Evolutionary conservation across 2,113 vertebrate genomes (phyloP).

Genomic region (Ciconia maguari): DNA sequence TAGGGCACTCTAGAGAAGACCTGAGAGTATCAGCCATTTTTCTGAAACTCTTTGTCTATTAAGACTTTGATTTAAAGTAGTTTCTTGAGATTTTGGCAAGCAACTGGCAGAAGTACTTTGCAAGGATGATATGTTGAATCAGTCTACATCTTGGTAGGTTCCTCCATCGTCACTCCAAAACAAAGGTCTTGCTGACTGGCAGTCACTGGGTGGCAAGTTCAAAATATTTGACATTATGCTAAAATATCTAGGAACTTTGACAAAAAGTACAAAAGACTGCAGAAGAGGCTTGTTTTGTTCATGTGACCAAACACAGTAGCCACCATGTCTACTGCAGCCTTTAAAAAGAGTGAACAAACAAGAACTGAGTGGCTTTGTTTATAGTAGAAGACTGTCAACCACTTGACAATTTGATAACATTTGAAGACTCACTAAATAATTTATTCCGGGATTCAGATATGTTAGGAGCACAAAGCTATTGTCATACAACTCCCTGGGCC

Average conservation of each 20-base stretch:
- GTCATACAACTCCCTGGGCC: accelerated
- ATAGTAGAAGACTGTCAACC: neutral
- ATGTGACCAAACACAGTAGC: neutral
- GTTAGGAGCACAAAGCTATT: neutral
- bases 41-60: neutral
- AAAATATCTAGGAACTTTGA: neutral
- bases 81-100: neutral
- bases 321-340: neutral
- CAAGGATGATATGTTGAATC: neutral
- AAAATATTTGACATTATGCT: neutral
- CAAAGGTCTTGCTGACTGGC: neutral
- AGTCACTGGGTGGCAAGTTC: neutral
- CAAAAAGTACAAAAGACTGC: neutral
- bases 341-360: neutral
- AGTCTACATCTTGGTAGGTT: neutral
- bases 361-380: neutral
- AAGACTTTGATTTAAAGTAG: neutral
- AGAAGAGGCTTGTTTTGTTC: neutral
- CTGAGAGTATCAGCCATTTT: neutral
- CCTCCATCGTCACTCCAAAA: neutral
- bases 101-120: neutral
- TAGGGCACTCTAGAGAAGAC: neutral
- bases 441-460: neutral
- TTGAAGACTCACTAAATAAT: neutral
- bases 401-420: neutral